Evolutionary conservation across 2,113 vertebrate species (phyloP).

Genomic region (Megaleporinus macrocephalus): DNA sequence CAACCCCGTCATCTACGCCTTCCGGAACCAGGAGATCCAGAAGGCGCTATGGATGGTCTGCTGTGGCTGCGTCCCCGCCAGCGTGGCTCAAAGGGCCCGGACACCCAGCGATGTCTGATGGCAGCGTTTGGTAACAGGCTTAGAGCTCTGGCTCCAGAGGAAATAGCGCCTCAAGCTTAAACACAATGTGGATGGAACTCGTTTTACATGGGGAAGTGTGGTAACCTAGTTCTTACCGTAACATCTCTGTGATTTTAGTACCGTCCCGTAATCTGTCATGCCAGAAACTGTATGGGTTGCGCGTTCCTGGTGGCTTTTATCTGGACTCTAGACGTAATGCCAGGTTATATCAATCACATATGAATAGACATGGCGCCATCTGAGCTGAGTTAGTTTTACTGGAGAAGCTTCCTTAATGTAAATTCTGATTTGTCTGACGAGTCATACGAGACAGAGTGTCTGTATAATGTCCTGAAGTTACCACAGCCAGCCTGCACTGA

Average conservation of each 20-base stretch:
- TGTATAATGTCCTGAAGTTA: background rate
- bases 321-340: too few species aligned
- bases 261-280: background rate
- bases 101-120: conserved; percentile 95
- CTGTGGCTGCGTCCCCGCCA: conserved; percentile 90
- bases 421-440: background rate
- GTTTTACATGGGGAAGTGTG: background rate
- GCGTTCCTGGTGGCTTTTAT: background rate
- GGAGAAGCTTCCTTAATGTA: background rate
- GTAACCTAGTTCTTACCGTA: background rate
- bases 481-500: too few species aligned
- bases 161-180: background rate
- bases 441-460: background rate
- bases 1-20: conserved; percentile 98
- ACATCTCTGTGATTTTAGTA: background rate
- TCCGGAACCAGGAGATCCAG: conserved; percentile 99
- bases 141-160: conserved; percentile 18
- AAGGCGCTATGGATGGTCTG: conserved; percentile 96
- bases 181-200: background rate
- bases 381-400: background rate
- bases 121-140: conserved; percentile 22
- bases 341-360: background rate
- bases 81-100: conserved; percentile 88
- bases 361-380: background rate
- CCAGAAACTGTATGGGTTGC: too few species aligned